These are phyloP conservation scores for Belonocnema kinseyi DNA, from an alignment of 1,140 invertebrate species.

Conservation along the genomic window DNA sequence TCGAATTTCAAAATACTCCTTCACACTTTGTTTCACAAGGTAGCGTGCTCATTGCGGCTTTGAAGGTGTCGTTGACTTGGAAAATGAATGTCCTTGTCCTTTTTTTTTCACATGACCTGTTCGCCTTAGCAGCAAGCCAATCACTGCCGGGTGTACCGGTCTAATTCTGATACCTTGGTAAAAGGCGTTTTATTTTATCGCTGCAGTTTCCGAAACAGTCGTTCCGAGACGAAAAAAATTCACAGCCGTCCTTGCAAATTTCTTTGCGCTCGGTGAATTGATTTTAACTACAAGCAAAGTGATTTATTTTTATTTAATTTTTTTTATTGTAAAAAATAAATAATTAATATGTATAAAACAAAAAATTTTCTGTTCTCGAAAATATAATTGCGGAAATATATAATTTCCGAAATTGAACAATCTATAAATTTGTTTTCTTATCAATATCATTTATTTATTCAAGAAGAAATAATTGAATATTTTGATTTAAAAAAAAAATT, in stretches of 20 bases:
- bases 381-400: too few species aligned
- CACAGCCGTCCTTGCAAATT: background rate
- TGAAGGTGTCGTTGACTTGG: slow-evolving; percentile 31
- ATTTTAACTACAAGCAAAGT: background rate
- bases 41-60: slow-evolving; percentile 15
- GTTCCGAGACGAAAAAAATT: background rate
- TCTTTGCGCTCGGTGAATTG: background rate
- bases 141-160: slow-evolving; percentile 24
- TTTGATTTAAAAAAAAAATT: too few species aligned
- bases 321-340: too few species aligned
- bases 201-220: slow-evolving; percentile 16
- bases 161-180: slow-evolving; percentile 29
- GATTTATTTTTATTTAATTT: background rate
- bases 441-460: too few species aligned
- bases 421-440: too few species aligned
- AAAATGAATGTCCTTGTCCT: slow-evolving; percentile 30
- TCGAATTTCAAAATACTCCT: background rate
- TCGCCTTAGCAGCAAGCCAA: slow-evolving; percentile 6
- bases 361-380: too few species aligned
- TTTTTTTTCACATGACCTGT: slow-evolving; percentile 26
- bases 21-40: slow-evolving; percentile 23
- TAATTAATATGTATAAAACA: too few species aligned
- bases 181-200: slow-evolving; percentile 3
- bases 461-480: too few species aligned
- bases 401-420: too few species aligned